phyloP scores from a whole-genome alignment of 2,888 invertebrate species.

The Agrotis puta region DNA sequence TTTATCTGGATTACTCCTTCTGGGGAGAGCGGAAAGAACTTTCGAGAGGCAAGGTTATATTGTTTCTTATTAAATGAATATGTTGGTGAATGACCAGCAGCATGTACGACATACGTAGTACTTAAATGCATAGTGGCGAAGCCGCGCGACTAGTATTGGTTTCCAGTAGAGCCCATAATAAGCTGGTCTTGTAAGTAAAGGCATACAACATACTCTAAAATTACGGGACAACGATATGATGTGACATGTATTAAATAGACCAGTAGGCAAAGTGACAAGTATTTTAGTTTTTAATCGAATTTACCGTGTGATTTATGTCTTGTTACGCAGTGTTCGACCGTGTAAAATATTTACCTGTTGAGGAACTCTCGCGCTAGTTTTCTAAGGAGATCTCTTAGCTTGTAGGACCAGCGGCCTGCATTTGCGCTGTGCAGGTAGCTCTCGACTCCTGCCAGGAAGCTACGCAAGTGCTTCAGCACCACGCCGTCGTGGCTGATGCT shows the following conservation, averaged over 20 bases:
- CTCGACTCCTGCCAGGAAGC: slow-evolving; percentile 95
- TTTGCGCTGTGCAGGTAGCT: slow-evolving; percentile 98
- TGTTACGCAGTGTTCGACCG: not conserved
- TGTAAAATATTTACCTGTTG: slow-evolving; percentile 82
- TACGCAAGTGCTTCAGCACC: slow-evolving; percentile 94
- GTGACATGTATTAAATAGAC: slow-evolving; percentile 17
- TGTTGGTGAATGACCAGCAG: slow-evolving; percentile 28
- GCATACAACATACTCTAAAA: slow-evolving; percentile 27
- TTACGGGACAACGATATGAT: slow-evolving; percentile 17
- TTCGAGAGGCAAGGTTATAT: slow-evolving; percentile 11
- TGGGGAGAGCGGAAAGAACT: too few relatives aligned
- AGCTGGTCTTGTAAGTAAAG: slow-evolving; percentile 18
- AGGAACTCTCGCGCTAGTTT: slow-evolving; percentile 93
- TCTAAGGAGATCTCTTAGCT: slow-evolving; percentile 92
- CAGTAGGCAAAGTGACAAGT: not conserved
- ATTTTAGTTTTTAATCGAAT: slow-evolving; percentile 12
- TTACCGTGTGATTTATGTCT: not conserved
- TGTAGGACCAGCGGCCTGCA: slow-evolving; percentile 94
- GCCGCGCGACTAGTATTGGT: slow-evolving; percentile 19
- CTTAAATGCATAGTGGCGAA: slow-evolving; percentile 17
- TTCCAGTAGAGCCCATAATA: slow-evolving; percentile 19
- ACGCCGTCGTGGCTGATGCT: slow-evolving; percentile 93
- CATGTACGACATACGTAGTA: slow-evolving; percentile 37
- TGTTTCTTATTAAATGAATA: not conserved
- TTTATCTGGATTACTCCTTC: too few relatives aligned